Conservation (phyloP, 1,140 invertebrate genomes). For the Vollenhovia emeryi region DNA sequence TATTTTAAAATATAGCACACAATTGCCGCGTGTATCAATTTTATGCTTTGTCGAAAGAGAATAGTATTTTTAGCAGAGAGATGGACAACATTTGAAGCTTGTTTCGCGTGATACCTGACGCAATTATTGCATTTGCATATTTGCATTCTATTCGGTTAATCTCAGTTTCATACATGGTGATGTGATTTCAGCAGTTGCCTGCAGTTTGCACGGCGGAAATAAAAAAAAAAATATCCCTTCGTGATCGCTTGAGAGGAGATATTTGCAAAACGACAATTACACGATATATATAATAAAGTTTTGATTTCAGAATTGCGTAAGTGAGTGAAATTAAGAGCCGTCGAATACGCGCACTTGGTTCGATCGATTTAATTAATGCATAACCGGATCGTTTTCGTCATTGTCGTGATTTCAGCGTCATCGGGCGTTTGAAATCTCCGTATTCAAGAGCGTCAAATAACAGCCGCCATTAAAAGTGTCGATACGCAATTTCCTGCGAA, state of each 20-base stretch:
- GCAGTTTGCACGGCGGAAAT: neutral
- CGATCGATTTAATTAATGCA: neutral
- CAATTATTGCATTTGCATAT: conserved; percentile 34
- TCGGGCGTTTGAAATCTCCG: conserved; percentile 1
- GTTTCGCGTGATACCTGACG: neutral
- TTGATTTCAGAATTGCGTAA: neutral
- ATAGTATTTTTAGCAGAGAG: neutral
- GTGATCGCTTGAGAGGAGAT: neutral
- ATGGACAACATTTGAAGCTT: neutral
- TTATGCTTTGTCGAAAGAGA: neutral
- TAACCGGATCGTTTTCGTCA: neutral
- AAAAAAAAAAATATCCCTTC: neutral
- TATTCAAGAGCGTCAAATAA: conserved; percentile 46
- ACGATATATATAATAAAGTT: neutral
- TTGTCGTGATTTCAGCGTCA: conserved; percentile 9
- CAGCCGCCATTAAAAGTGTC: conserved; percentile 45
- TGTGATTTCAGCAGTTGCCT: conserved; percentile 4
- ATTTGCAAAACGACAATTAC: neutral
- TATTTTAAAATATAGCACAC: neutral
- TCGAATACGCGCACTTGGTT: neutral
- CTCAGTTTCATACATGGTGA: neutral
- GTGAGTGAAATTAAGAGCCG: neutral
- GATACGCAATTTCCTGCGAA: conserved; percentile 55
- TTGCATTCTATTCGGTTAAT: conserved; percentile 19
- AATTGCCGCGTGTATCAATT: neutral